Evolutionary conservation across 2,113 vertebrate genomes (phyloP), one percentile per base, ranked within the genome.

Genomic region (Ranitomeya variabilis): DNA sequence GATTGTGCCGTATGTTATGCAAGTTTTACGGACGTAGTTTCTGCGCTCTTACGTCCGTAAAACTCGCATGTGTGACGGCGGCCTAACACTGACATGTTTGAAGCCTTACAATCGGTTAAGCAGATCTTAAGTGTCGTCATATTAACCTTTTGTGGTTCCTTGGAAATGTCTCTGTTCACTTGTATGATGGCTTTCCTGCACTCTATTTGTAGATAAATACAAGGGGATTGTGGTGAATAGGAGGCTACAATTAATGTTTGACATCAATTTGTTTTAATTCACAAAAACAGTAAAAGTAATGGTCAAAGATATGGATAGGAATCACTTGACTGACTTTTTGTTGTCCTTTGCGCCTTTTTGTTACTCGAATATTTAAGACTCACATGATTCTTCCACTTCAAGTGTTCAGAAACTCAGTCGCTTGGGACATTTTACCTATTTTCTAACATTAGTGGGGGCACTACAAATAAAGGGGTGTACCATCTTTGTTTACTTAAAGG

Each of bases 241-340:
- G 86, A 3, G 51, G 51, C 19, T 57, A 37, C 11, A 80, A 80
- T 19, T 31, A 60, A 57, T 54, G 64, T 87, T 67, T 88, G 90
- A 92, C 92, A 90, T 92, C 90, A 21, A 74, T 76, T 59, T 95
- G 92, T 95, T 91, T 91, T 93, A 21, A 76, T 76, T 93, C 91
- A 93, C 94, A 91, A 92, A 94, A 94, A 89, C 90, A 95, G 94
- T 95, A 95, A 95, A 95, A 92, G 91, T 93, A 92, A 92, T 91
- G 52, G 90, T 95, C 91, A 93, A 89, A 93, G 92, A 92, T 90
- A 90, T 93, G 93, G 87, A 90, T 91, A 90, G 92, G 91, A 93
- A 93, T 88, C 90, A 80, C 79, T 91, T 93, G 93, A 92, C 91
- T 90, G n/a, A n/a, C n/a, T 5, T 11, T 57, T 57, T 13, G 14